Conservation (phyloP, 2,888 invertebrate species). For the Dermolepida albohirtum region DNA sequence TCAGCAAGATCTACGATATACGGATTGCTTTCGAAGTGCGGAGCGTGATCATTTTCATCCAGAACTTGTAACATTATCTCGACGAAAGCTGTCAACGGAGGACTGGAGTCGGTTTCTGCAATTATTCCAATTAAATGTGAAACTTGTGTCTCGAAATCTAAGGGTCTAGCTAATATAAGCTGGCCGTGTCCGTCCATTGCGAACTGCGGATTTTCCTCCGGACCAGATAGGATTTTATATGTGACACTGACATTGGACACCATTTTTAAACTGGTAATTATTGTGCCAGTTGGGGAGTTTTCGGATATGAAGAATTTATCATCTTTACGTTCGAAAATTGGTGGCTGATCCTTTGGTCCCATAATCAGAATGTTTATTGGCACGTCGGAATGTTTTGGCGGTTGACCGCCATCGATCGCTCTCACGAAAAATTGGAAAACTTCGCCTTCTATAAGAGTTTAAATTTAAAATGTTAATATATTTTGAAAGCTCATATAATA, state of each 20-base stretch:
- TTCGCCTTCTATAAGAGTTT: conserved; percentile 73
- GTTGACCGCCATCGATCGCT: conserved; percentile 84
- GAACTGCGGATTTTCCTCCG: conserved; percentile 75
- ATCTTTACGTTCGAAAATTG: conserved; percentile 78
- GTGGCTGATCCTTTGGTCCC: conserved; percentile 76
- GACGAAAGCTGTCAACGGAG: conserved; percentile 76
- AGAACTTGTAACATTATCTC: conserved; percentile 83
- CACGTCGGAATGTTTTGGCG: conserved; percentile 82
- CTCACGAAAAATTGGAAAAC: conserved; percentile 90
- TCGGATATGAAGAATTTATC: conserved; percentile 86
- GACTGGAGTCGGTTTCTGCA: conserved; percentile 79
- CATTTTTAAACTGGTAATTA: conserved; percentile 77
- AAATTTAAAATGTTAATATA: conserved; percentile 26
- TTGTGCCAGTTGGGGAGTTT: conserved; percentile 76
- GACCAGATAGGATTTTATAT: conserved; percentile 73
- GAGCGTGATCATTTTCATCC: conserved; percentile 92
- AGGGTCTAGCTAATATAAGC: conserved; percentile 77
- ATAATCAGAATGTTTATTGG: conserved; percentile 85
- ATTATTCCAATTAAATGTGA: conserved; percentile 78
- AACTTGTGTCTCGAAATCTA: conserved; percentile 81
- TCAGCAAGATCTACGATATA: conserved; percentile 85
- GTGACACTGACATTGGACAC: conserved; percentile 73
- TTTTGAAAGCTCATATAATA: neutral
- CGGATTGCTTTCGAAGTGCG: conserved; percentile 85
- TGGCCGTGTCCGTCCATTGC: conserved; percentile 79